A percentile compares a stretch with the other conserved stretches of the same genome.
Evolutionary conservation across 2,113 vertebrate genomes (phyloP).

Genomic region (Pelodiscus sinensis): DNA sequence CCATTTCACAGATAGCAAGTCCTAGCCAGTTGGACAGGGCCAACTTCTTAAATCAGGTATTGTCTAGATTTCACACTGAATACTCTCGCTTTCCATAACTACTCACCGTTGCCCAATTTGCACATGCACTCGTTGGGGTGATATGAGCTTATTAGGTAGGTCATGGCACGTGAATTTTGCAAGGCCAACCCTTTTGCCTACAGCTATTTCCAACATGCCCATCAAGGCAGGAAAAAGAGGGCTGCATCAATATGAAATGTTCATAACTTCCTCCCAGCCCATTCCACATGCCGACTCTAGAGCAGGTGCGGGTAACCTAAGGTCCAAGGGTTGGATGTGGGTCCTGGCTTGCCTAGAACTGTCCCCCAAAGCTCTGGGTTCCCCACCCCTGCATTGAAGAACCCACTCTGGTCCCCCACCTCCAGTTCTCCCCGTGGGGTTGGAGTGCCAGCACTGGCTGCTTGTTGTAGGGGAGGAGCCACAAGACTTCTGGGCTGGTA

Average conservation of each 20-base stretch:
- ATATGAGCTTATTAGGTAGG: too few species aligned
- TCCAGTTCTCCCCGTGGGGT: too few species aligned
- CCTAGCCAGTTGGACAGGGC: background rate
- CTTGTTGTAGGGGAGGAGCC: too few species aligned
- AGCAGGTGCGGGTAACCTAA: too few species aligned
- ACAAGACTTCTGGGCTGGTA: too few species aligned
- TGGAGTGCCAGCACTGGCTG: too few species aligned
- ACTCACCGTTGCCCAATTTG: background rate
- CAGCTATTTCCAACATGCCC: background rate
- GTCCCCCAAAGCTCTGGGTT: too few species aligned
- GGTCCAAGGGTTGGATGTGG: too few species aligned
- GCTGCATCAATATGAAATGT: background rate
- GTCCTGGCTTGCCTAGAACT: too few species aligned
- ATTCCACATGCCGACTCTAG: background rate
- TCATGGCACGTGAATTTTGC: background rate
- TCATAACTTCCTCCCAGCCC: background rate
- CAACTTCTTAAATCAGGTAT: background rate
- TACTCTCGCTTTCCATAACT: background rate
- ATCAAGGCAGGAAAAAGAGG: background rate
- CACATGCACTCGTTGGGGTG: background rate
- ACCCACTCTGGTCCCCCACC: too few species aligned
- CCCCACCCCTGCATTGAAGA: too few species aligned
- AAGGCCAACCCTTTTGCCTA: background rate
- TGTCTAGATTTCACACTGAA: background rate
- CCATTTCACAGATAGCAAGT: background rate